Percentiles rank a stretch among this genome's conserved stretches.
Evolutionary conservation across 2,113 vertebrate species (phyloP).

Genomic region (Gambusia holbrooki): DNA sequence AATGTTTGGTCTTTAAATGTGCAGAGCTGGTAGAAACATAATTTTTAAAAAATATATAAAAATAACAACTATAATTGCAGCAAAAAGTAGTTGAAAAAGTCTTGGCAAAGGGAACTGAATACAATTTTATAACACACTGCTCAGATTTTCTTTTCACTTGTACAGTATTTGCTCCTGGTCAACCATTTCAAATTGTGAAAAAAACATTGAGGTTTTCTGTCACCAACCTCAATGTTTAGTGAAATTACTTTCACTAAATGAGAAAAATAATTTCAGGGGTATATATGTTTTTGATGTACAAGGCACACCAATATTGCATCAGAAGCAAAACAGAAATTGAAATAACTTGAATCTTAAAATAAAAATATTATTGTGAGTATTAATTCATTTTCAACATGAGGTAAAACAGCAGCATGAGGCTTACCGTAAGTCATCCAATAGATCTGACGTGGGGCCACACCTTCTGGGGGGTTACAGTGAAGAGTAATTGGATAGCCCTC

Average conservation of each 20-base stretch:
- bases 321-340: background rate
- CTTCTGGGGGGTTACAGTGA: slow-evolving; percentile 88
- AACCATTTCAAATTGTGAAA: background rate
- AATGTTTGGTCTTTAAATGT: background rate
- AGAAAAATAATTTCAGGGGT: background rate
- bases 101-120: too few species aligned
- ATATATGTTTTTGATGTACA: background rate
- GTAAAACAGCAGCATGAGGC: slow-evolving; percentile 26
- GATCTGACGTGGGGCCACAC: slow-evolving; percentile 85
- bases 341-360: background rate
- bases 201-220: background rate
- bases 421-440: slow-evolving; percentile 96
- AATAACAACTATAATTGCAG: too few species aligned
- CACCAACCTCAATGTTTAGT: too few species aligned
- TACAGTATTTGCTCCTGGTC: background rate
- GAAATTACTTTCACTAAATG: background rate
- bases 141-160: background rate
- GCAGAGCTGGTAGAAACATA: background rate
- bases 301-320: background rate
- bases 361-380: background rate
- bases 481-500: slow-evolving; percentile 88
- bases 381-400: too few species aligned
- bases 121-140: too few species aligned
- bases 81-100: too few species aligned
- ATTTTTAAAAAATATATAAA: too few species aligned